Percentiles rank a stretch among this genome's conserved stretches.
Conservation (phyloP, 2,888 invertebrate species). For the Smittia sp. region DNA sequence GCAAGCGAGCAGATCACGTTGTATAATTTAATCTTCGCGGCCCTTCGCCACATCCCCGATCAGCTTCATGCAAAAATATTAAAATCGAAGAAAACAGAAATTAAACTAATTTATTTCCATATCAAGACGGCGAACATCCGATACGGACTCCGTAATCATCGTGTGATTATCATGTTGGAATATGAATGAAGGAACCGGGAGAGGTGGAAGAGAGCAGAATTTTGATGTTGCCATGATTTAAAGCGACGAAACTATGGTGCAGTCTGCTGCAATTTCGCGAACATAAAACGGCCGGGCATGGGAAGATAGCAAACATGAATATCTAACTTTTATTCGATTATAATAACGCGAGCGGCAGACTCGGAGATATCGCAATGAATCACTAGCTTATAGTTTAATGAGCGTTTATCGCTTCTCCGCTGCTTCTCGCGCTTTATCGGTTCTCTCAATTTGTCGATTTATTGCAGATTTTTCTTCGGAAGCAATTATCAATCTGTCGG, state of each 20-base stretch:
- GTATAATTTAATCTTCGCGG: conserved; percentile 37
- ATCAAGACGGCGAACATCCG: background rate
- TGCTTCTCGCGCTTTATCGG: conserved; percentile 11
- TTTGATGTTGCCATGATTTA: too few relatives aligned
- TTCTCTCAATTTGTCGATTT: conserved; percentile 22
- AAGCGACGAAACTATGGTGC: conserved; percentile 20
- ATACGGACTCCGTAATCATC: conserved; percentile 24
- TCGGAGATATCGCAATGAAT: background rate
- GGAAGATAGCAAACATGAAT: too few relatives aligned
- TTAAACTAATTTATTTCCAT: conserved; percentile 37
- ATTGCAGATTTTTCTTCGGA: conserved; percentile 31
- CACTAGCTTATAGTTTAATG: conserved; percentile 23
- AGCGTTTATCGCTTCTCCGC: conserved; percentile 9
- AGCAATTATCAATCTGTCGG: background rate
- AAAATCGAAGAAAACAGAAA: conserved; percentile 35
- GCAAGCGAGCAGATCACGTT: conserved; percentile 33
- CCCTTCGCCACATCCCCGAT: background rate
- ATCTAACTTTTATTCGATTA: background rate
- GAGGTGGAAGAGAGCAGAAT: background rate
- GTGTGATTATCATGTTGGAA: conserved; percentile 38
- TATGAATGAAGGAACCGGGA: background rate
- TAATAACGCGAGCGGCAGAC: background rate
- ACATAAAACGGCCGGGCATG: background rate
- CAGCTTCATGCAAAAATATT: conserved; percentile 37
- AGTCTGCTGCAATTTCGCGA: conserved; percentile 11